These are phyloP conservation scores for Desoria tigrina DNA, from an alignment of 2,888 invertebrate genomes.

Conservation along the genomic window DNA sequence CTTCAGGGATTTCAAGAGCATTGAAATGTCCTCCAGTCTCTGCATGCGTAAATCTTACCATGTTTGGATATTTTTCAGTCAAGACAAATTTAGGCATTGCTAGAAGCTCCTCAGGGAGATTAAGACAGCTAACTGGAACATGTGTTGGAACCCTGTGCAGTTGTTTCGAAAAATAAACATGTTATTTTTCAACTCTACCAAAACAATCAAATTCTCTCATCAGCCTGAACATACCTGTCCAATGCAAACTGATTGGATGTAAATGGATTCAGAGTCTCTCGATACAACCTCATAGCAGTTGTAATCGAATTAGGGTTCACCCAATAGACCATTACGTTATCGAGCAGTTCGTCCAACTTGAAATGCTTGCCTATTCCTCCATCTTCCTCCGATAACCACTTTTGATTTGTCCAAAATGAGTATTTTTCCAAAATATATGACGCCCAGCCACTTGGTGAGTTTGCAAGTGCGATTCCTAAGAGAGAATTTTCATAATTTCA, in stretches of 20 bases:
- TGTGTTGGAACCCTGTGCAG: slow-evolving; percentile 65
- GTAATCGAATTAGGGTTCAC: slow-evolving; percentile 58
- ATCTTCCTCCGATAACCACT: slow-evolving; percentile 61
- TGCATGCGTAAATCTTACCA: slow-evolving; percentile 68
- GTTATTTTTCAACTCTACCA: too few species aligned
- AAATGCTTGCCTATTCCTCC: slow-evolving; percentile 67
- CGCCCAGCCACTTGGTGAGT: slow-evolving; percentile 62
- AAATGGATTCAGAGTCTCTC: slow-evolving; percentile 55
- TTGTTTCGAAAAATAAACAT: slow-evolving; percentile 31
- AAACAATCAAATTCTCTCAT: neutral
- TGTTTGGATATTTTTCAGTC: slow-evolving; percentile 65
- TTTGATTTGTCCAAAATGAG: slow-evolving; percentile 63
- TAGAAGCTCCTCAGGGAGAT: slow-evolving; percentile 70
- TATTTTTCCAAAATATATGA: slow-evolving; percentile 64
- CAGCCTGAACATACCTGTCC: too few species aligned
- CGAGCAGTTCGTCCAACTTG: slow-evolving; percentile 66
- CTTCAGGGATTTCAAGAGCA: slow-evolving; percentile 73
- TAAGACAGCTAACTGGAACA: slow-evolving; percentile 74
- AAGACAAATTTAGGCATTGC: slow-evolving; percentile 65
- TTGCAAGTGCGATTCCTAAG: slow-evolving; percentile 59
- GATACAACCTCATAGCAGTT: slow-evolving; percentile 59
- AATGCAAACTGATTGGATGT: slow-evolving; percentile 30
- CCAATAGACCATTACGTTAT: slow-evolving; percentile 64
- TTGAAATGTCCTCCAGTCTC: slow-evolving; percentile 82
- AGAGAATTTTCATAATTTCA: neutral